phyloP scores from a whole-genome alignment of 2,888 invertebrate species.

The Synergus gifuensis region DNA sequence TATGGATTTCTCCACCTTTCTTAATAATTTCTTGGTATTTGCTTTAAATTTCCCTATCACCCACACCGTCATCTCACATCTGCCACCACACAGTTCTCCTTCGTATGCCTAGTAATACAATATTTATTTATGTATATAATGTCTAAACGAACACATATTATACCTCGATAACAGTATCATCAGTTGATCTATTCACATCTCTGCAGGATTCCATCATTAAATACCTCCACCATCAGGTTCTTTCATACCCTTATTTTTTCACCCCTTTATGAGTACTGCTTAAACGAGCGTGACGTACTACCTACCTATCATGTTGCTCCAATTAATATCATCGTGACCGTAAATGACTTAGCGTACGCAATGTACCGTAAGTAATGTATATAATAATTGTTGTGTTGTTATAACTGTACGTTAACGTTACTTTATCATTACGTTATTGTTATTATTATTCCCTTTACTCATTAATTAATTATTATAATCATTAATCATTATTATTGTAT shows the following conservation, averaged over 20 bases:
- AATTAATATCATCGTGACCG: conserved; percentile 44
- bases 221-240: conserved; percentile 18
- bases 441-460: conserved; percentile 51
- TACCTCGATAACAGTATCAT: conserved; percentile 73
- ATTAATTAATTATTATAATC: conserved; percentile 46
- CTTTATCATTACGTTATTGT: conserved; percentile 52
- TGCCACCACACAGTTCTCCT: conserved; percentile 36
- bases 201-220: conserved; percentile 20
- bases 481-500: conserved; percentile 52
- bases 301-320: conserved; percentile 39
- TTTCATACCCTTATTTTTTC: not conserved
- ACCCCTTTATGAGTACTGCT: conserved; percentile 22
- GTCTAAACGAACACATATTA: conserved; percentile 77
- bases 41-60: conserved; percentile 36
- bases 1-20: too few relatives aligned
- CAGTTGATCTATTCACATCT: conserved; percentile 50
- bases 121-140: conserved; percentile 71
- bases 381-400: conserved; percentile 51
- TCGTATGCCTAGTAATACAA: conserved; percentile 63
- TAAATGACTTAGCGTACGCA: conserved; percentile 42
- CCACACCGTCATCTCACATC: too few relatives aligned
- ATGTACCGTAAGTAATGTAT: conserved; percentile 42
- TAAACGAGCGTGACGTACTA: conserved; percentile 40
- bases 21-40: conserved; percentile 19
- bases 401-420: conserved; percentile 39